Evolutionary conservation across 1,140 invertebrate genomes (phyloP).

Genomic region (Heterodera schachtii): DNA sequence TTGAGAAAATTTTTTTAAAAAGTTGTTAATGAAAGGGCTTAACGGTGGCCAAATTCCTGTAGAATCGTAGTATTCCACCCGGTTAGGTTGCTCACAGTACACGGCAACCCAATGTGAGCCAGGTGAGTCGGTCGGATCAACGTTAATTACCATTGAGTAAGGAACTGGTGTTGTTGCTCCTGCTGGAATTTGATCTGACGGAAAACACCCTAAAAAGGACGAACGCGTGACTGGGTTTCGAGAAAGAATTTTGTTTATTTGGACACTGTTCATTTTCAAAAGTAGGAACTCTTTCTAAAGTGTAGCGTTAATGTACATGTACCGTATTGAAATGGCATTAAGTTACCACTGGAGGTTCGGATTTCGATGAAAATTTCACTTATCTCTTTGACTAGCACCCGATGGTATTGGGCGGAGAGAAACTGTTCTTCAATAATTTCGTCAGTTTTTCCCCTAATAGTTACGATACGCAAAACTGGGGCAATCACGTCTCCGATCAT

Average conservation of each 20-base stretch:
- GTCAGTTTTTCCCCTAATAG: conserved; percentile 21
- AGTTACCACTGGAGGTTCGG: conserved; percentile 9
- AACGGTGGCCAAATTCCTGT: conserved; percentile 7
- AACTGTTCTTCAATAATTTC: conserved; percentile 17
- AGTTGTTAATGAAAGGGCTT: neutral
- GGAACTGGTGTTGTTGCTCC: too few relatives aligned
- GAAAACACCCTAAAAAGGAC: neutral
- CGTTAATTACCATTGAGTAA: neutral
- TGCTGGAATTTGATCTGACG: neutral
- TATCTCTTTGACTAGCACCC: conserved; percentile 26
- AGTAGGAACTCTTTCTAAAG: conserved; percentile 17
- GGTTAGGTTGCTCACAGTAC: neutral
- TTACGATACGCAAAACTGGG: conserved; percentile 36
- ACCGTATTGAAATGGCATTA: conserved; percentile 27
- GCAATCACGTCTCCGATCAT: conserved; percentile 31
- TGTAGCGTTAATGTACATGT: conserved; percentile 24
- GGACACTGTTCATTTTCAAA: conserved; percentile 12
- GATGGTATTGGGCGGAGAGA: conserved; percentile 30
- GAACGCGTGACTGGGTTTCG: neutral
- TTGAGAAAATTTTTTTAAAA: neutral
- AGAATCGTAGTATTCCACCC: conserved; percentile 13
- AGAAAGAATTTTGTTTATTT: conserved; percentile 3
- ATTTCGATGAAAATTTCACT: conserved; percentile 33
- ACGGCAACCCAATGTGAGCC: conserved; percentile 8
- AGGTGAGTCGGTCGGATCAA: neutral